Percentiles rank a stretch among this genome's conserved stretches.
These are phyloP conservation scores for Lontra canadensis DNA, from an alignment of 2,113 vertebrate species.

Conservation along the genomic window DNA sequence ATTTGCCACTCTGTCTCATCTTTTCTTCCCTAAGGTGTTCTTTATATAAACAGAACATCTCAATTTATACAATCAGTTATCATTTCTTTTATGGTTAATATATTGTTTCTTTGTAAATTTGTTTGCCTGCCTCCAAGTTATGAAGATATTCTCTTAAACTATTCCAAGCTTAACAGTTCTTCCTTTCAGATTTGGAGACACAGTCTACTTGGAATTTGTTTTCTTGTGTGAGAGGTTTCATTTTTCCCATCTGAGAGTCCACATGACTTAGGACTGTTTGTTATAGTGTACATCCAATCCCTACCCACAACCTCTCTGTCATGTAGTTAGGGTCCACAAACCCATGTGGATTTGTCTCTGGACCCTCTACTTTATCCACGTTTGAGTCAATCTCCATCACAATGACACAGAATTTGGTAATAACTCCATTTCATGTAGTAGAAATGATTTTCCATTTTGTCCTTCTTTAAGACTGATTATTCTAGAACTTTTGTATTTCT, in stretches of 20 bases:
- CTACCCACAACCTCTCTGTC: neutral
- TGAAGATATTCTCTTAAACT: neutral
- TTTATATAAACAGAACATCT: neutral
- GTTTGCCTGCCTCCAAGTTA: neutral
- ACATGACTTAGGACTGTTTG: neutral
- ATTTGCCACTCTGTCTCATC: neutral
- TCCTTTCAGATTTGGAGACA: neutral
- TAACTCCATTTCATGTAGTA: neutral
- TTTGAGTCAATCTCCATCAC: neutral
- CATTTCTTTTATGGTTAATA: neutral
- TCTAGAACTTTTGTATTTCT: neutral
- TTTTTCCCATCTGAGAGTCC: neutral
- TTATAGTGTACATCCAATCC: neutral
- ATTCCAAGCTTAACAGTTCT: neutral
- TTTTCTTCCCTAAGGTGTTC: neutral
- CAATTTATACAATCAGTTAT: neutral
- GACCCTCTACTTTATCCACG: neutral
- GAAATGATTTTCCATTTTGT: neutral
- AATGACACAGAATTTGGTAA: neutral
- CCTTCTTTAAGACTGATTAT: neutral
- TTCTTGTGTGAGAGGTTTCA: neutral
- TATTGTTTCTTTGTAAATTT: neutral
- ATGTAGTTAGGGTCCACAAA: neutral
- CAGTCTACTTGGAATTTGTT: neutral
- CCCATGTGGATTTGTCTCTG: neutral